These are phyloP conservation scores for Peromyscus eremicus DNA, from an alignment of 2,797 vertebrate species.

Conservation along the genomic window DNA sequence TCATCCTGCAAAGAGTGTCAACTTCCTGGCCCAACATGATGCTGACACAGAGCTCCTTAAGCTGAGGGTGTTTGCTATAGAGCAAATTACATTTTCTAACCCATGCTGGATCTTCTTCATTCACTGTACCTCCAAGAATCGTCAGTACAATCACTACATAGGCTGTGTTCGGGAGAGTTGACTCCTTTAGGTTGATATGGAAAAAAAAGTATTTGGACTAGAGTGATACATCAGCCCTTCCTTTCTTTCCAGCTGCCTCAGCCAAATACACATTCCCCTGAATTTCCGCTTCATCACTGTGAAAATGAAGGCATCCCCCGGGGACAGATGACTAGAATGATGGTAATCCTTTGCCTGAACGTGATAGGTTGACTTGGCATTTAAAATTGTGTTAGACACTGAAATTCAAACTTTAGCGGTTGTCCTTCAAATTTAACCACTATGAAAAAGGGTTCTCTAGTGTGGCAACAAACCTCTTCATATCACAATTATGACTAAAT, in stretches of 20 bases:
- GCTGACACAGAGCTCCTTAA: background rate
- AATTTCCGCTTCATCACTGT: background rate
- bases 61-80: background rate
- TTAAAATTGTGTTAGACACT: conserved; percentile 1
- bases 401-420: background rate
- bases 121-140: background rate
- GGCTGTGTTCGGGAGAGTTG: background rate
- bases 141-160: background rate
- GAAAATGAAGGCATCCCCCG: background rate
- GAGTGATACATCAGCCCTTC: background rate
- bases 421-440: background rate
- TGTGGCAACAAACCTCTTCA: background rate
- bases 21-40: background rate
- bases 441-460: background rate
- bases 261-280: background rate
- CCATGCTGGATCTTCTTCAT: background rate
- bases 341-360: background rate
- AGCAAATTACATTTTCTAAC: background rate
- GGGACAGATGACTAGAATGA: background rate
- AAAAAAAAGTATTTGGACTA: background rate
- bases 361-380: background rate
- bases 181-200: background rate
- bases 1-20: background rate
- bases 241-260: background rate
- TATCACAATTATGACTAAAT: background rate